Conservation (phyloP, 2,888 invertebrate species). For the Polydrusus pterygomalis region DNA sequence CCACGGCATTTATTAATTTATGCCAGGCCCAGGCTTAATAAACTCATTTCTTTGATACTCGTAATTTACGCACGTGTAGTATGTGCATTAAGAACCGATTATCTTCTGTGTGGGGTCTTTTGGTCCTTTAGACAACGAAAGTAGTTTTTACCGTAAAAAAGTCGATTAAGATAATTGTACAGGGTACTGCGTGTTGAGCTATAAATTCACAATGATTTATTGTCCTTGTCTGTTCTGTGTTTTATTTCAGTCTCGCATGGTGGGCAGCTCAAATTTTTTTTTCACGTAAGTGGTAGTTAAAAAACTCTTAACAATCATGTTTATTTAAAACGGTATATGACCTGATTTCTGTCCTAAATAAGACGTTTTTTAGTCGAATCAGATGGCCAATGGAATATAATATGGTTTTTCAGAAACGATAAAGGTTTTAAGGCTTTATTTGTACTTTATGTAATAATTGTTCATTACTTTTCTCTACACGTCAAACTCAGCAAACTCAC, state of each 20-base stretch:
- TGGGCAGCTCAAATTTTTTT: not conserved
- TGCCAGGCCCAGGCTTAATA: constrained; percentile 14
- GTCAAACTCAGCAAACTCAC: no score
- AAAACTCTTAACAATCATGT: not conserved
- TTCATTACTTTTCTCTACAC: no score
- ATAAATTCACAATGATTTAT: constrained; percentile 59
- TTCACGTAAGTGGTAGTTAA: not conserved
- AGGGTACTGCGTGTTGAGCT: constrained; percentile 47
- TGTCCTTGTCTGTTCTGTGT: constrained; percentile 2
- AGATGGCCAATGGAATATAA: no score
- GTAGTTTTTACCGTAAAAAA: constrained; percentile 55
- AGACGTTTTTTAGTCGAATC: no score
- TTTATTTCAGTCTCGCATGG: constrained; percentile 19
- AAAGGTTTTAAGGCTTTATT: no score
- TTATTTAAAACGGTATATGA: no score
- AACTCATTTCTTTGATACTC: constrained; percentile 36
- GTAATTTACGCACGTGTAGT: constrained; percentile 41
- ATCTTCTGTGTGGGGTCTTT: constrained; percentile 44
- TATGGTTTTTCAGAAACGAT: no score
- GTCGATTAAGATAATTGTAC: constrained; percentile 59
- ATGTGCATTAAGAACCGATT: constrained; percentile 31
- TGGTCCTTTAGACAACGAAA: constrained; percentile 34
- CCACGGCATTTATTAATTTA: constrained; percentile 17
- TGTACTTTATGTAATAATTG: no score
- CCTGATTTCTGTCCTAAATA: no score